Conservation (phyloP, 2,888 invertebrate genomes). For the Dasypolia templi region DNA sequence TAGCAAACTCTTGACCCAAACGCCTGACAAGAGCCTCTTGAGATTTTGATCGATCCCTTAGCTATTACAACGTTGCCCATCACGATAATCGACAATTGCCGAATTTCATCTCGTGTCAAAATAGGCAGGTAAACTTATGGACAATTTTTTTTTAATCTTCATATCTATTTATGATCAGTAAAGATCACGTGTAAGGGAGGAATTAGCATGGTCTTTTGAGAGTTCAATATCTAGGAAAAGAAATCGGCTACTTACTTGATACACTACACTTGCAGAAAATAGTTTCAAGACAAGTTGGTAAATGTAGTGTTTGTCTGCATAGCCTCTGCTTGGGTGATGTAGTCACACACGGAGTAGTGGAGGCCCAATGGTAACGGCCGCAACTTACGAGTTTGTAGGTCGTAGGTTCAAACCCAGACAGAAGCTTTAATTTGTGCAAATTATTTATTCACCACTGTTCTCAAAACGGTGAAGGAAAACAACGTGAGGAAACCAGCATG, state of each 20-base stretch:
- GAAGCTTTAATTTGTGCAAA: too few species aligned
- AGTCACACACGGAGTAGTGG: too few species aligned
- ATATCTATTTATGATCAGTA: neutral
- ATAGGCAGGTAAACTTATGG: neutral
- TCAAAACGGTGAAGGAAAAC: too few species aligned
- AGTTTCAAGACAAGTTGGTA: too few species aligned
- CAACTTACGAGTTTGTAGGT: too few species aligned
- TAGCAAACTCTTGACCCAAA: constrained; percentile 41
- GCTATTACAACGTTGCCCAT: constrained; percentile 39
- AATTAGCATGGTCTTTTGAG: neutral
- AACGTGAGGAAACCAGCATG: too few species aligned
- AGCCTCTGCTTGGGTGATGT: neutral
- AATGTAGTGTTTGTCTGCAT: too few species aligned
- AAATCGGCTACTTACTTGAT: neutral
- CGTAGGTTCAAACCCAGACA: too few species aligned
- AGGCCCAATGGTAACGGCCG: too few species aligned
- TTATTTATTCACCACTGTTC: too few species aligned
- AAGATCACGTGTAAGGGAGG: too few species aligned
- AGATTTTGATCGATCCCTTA: constrained; percentile 42
- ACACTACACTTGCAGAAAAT: neutral
- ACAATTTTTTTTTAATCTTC: neutral
- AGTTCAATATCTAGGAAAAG: neutral
- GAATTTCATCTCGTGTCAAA: constrained; percentile 17
- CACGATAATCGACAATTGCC: constrained; percentile 17
- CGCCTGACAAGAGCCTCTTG: constrained; percentile 34